Evolutionary conservation across 2,888 invertebrate genomes (phyloP).

Genomic region (Perithous albicinctus): DNA sequence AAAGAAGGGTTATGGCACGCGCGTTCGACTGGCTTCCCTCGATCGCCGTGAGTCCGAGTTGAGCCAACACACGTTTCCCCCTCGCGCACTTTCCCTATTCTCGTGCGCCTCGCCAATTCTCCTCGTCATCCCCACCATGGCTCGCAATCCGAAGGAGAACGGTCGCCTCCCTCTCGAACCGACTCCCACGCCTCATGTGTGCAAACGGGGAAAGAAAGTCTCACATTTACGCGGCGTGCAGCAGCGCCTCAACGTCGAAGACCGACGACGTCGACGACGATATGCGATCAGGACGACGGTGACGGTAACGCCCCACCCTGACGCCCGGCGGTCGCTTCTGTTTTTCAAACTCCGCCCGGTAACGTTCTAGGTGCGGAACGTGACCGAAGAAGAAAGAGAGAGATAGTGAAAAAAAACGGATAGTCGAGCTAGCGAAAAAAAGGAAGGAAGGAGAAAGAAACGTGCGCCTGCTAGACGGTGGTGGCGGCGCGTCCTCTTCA

Average conservation of each 20-base stretch:
- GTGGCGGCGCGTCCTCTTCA: conserved; percentile 45
- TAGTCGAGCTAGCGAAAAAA: conserved; percentile 38
- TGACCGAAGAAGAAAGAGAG: conserved; percentile 1
- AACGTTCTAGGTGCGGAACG: conserved; percentile 52
- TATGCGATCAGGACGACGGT: conserved; percentile 53
- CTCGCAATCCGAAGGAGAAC: conserved; percentile 28
- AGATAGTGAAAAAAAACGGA: background rate
- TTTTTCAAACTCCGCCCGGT: conserved; percentile 80
- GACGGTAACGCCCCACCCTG: conserved; percentile 59
- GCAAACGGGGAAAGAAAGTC: conserved; percentile 53
- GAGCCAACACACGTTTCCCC: conserved; percentile 77
- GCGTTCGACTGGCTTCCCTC: conserved; percentile 80
- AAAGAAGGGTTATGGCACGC: conserved; percentile 77
- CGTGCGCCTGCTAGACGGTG: conserved; percentile 33
- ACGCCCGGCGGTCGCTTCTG: conserved; percentile 36
- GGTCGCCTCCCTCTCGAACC: conserved; percentile 9
- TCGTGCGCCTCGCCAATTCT: conserved; percentile 68
- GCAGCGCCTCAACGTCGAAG: conserved; percentile 61
- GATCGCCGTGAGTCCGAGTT: conserved; percentile 72
- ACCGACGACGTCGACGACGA: conserved; percentile 45
- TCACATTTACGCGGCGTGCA: conserved; percentile 42
- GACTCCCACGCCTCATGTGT: conserved; percentile 46
- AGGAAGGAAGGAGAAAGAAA: conserved; percentile 53
- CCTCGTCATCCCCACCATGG: conserved; percentile 63
- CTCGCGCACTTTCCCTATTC: conserved; percentile 78